A percentile compares a stretch with the other conserved stretches of the same genome.
These are phyloP conservation scores for Alces alces DNA, from an alignment of 2,113 vertebrate genomes.

Conservation along the genomic window DNA sequence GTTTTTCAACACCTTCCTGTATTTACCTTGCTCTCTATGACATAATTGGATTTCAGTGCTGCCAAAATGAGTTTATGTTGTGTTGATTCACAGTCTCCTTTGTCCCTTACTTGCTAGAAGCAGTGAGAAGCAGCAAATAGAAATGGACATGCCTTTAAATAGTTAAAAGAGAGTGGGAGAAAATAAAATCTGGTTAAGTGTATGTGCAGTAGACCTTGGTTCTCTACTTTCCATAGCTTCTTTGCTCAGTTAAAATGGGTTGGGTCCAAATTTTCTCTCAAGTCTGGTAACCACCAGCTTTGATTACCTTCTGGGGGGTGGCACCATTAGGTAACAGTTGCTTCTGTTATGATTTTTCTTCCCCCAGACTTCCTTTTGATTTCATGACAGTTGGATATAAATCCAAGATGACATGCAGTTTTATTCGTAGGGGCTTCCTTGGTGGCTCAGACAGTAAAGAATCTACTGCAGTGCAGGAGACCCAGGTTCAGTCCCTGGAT, in stretches of 20 bases:
- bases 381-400: not conserved
- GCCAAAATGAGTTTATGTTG: not conserved
- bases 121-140: not conserved
- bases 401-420: not conserved
- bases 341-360: not conserved
- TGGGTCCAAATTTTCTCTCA: not conserved
- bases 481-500: not conserved
- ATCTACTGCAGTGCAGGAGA: not conserved
- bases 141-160: not conserved
- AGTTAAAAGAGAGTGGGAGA: not conserved
- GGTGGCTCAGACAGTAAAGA: not conserved
- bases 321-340: not conserved
- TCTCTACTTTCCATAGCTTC: not conserved
- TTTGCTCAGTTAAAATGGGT: not conserved
- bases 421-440: not conserved
- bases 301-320: not conserved
- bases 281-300: not conserved
- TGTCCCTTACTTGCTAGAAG: not conserved
- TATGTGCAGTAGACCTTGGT: not conserved
- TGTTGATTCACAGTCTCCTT: not conserved
- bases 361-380: not conserved
- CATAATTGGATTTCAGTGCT: not conserved
- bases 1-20: not conserved
- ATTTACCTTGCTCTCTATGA: not conserved
- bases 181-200: not conserved